Conservation (phyloP, 2,113 vertebrate species). For the Alosa alosa region DNA sequence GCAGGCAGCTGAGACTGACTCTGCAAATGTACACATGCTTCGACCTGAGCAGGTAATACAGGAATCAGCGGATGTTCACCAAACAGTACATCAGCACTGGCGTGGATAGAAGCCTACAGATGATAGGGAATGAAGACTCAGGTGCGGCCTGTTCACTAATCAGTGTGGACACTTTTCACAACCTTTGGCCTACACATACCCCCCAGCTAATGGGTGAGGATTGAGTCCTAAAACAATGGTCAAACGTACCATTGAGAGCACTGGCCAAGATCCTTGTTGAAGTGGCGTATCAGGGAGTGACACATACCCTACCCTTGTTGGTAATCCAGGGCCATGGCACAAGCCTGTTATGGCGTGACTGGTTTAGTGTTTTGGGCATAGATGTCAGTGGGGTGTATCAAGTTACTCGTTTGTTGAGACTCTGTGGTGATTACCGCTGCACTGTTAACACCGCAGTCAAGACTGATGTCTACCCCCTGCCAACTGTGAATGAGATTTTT, state of each 20-base stretch:
- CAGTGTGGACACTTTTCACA: background rate
- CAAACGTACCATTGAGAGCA: background rate
- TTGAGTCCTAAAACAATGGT: constrained; percentile 7
- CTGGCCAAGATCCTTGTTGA: background rate
- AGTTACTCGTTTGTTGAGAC: background rate
- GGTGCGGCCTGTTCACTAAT: background rate
- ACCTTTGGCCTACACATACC: background rate
- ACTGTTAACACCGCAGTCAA: constrained; percentile 28
- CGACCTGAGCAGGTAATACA: background rate
- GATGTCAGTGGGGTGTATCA: background rate
- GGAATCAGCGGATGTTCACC: background rate
- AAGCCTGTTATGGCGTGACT: background rate
- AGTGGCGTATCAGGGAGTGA: background rate
- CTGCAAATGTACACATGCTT: background rate
- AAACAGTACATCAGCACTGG: background rate
- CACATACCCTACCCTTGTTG: background rate
- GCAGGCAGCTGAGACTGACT: background rate
- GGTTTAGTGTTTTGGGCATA: background rate
- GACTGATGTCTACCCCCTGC: constrained; percentile 16
- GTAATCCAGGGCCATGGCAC: constrained; percentile 15
- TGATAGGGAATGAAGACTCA: background rate
- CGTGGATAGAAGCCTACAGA: too few relatives aligned
- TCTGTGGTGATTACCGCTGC: background rate
- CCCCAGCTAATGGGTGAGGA: background rate
- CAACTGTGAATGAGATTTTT: background rate